phyloP scores from a whole-genome alignment of 2,797 vertebrate genomes.

The Sebastes diaconus region DNA sequence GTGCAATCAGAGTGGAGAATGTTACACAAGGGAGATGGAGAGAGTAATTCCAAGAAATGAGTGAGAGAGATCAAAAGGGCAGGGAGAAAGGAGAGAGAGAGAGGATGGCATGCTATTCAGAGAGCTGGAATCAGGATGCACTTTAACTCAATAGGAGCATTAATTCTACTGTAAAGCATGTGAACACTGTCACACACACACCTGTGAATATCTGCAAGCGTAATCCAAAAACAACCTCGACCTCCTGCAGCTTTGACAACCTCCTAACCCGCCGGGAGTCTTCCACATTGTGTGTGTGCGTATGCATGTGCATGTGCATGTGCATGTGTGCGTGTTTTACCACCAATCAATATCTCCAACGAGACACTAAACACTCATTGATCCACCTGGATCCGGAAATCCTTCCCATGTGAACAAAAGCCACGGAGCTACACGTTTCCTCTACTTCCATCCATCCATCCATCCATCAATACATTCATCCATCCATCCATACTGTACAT shows the following conservation, averaged over 20 bases:
- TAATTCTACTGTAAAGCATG: slow-evolving; percentile 21
- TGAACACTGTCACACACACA: slow-evolving; percentile 4
- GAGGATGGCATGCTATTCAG: slow-evolving; percentile 13
- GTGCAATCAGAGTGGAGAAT: slow-evolving; percentile 57
- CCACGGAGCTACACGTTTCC: background rate
- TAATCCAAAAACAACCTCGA: slow-evolving; percentile 21
- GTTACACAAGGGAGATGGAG: slow-evolving; percentile 36
- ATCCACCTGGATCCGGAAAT: slow-evolving; percentile 8
- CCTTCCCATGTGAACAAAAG: slow-evolving; percentile 20
- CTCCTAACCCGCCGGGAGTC: background rate
- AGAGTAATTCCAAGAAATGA: slow-evolving; percentile 27
- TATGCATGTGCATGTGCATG: background rate
- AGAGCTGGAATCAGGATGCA: slow-evolving; percentile 27
- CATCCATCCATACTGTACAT: background rate
- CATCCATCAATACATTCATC: background rate
- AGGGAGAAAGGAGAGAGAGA: background rate
- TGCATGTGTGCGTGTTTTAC: background rate
- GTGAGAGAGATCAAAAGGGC: too few relatives aligned
- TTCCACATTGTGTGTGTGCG: background rate
- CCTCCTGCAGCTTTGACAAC: slow-evolving; percentile 1
- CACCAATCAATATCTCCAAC: slow-evolving; percentile 47
- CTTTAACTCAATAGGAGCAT: slow-evolving; percentile 32
- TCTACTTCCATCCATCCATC: background rate
- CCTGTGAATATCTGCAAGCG: slow-evolving; percentile 1
- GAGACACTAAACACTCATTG: slow-evolving; percentile 60